Base-by-base conservation (phyloP, 2,113 vertebrate species). In the Tretioscincus oriximinensis region DNA sequence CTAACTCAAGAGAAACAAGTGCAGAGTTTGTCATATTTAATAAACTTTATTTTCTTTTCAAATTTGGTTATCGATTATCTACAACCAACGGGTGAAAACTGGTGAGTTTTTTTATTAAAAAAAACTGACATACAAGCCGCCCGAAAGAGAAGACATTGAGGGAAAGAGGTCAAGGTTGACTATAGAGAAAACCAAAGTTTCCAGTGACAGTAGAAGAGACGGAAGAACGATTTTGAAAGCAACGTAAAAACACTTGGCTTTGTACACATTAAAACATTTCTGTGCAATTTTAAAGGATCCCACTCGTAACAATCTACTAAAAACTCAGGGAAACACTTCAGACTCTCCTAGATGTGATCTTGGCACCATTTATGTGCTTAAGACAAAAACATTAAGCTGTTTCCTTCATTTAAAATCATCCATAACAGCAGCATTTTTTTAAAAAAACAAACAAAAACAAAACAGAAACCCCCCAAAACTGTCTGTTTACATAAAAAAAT, bases 1-100 rank as follows among this genome's bases (percentile, higher is more conserved):
- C 54, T 10, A 10, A 29, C 22, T 35, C 4, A 16, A 29, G 7
- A 20, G 61, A 0, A 77, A 70, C 45, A 1, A 73, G 47, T 10
- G 74, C 9, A 28, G 21, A 41, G 28, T n/a, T 73, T 73, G 12
- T 68, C 20, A 85, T 92, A 92, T 93, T 97, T 95, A 96, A 97
- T 97, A 96, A 96, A 96, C 94, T 96, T 96, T 96, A 96, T 85
- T 90, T 81, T 84, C 90, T 93, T 96, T 96, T 97, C 98, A 95
- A 93, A 75, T 61, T 35, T 6, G 65, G 95, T 96, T 96, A 95
- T 90, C 89, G 93, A 95, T 96, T 94, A 96, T 94, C 95, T 97
- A 97, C 95, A 96, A 92, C 86, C 95, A 95, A 82, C 10, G 16
- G 51, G 54, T 58, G 54, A 94, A 95, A 92, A 96, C 95, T 95